Evolutionary conservation across 1,140 invertebrate species (phyloP), one percentile per base, ranked within the genome.

Genomic region (Pectinophora gossypiella): DNA sequence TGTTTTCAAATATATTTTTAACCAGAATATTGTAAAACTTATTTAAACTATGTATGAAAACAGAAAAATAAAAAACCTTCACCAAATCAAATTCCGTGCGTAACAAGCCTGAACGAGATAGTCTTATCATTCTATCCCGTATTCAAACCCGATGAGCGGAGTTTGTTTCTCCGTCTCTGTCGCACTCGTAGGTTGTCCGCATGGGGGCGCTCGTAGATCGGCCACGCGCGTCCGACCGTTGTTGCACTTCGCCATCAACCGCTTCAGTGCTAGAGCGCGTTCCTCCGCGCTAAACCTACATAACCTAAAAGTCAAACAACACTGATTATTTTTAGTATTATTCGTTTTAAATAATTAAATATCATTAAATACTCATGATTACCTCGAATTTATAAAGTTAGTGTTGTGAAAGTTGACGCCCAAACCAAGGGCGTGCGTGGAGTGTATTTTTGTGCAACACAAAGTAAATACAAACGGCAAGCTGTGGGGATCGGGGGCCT

Each of bases 401-500:
- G 84, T 87, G 84, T 62, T 77, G 82, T 83, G 82, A 65, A 63
- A 71, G 62, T 69, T 69, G 61, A 81, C 82, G 77, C 80, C 80
- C 74, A 59, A 52, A 51, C 42, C 51, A 66, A 65, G 76, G 84
- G 81, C 71, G 74, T 74, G 61, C 73, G 83, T 87, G 82, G 72
- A 80, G 85, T 86, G 84, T 79, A 81, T 87, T 85, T 87, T 88
- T 87, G 85, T 88, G 88, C 69, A 79, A 68, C 72, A 80, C 68
- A 86, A 88, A 87, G 86, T 83, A 85, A 88, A 90, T 91, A 93
- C 92, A 93, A 92, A 94, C 92, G 91, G 93, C 95, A 96, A 95
- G 92, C 94, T 96, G 94, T 96, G 95, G 95, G 94, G 94, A 90
- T 94, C 95, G 90, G 94, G 94, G 90, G 94, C 94, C 89, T 96